Conservation (phyloP, 1,140 invertebrate species). For the Apis dorsata region DNA sequence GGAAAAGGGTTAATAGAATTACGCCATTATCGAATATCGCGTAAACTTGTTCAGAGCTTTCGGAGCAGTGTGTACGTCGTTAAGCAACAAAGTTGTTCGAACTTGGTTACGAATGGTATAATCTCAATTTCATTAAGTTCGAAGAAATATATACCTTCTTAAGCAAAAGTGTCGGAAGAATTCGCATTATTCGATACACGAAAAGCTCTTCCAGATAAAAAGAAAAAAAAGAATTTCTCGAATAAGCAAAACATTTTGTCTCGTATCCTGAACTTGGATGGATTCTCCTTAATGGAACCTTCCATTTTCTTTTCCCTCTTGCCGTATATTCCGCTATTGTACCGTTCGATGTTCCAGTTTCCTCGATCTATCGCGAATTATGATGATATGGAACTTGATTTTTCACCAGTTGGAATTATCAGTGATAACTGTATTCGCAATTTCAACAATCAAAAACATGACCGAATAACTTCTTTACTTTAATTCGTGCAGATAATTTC, state of each 20-base stretch:
- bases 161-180: slow-evolving; percentile 4
- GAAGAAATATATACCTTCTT: not conserved
- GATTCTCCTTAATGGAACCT: not conserved
- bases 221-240: too few relatives aligned
- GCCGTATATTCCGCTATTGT: slow-evolving; percentile 35
- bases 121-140: not conserved
- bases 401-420: slow-evolving; percentile 26
- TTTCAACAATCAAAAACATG: slow-evolving; percentile 13
- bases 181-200: slow-evolving; percentile 25
- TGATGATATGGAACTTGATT: slow-evolving; percentile 27
- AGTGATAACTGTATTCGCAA: slow-evolving; percentile 54
- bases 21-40: too few relatives aligned
- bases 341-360: slow-evolving; percentile 59
- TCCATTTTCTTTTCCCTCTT: slow-evolving; percentile 25
- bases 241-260: slow-evolving; percentile 27
- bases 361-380: slow-evolving; percentile 55
- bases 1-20: too few relatives aligned
- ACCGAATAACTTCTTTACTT: not conserved
- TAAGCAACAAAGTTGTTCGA: not conserved
- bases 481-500: too few relatives aligned
- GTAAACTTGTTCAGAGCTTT: too few relatives aligned
- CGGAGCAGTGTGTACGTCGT: too few relatives aligned
- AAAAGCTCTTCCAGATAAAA: not conserved
- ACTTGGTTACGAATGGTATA: not conserved
- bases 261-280: slow-evolving; percentile 9